Base-by-base conservation (phyloP, 2,888 invertebrate genomes). In the Rotaria socialis region DNA sequence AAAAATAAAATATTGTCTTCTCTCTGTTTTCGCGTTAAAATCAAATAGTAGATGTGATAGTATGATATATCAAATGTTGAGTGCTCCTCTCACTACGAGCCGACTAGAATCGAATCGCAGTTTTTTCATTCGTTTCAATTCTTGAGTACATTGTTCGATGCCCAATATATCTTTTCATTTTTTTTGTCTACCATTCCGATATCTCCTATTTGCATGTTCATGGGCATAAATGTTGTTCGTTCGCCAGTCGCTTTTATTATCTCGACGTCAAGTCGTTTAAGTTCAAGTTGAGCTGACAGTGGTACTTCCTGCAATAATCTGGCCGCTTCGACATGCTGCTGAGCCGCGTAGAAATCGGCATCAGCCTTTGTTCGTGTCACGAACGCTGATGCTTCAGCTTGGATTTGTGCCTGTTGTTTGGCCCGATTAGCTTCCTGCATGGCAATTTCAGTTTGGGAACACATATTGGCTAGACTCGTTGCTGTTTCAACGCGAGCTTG, bases 401-500 rank as follows among this genome's bases (percentile, higher is more conserved):
- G 74, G 16, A 74, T 74, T 74, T 74, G 74, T 19, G 74, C 74
- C 27, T 74, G 74, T 74, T 41, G 41, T 41, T 74, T 74, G 16
- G 27, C 41, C 6, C 74, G 74, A 41, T 74, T 11, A 10, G 74
- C 35, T 14, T 74, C 35, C 27, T 74, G 74, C 41, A 74, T 74
- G 1, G 74, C 74, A 74, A 74, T 74, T 5, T 74, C 74, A 11
- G 74, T 74, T 74, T 74, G 74, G n/a, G 74, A 35, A 74, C 74
- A 22, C 74, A 74, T 74, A 74, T 74, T 74, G 5, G 74, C 10
- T 41, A 74, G n/a, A 41, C 74, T 74, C 6, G 74, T 74, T 0
- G 74, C 74, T 74, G 74, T 74, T 74, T 74, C 74, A 74, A 74
- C 74, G 16, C 74, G 74, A 74, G 74, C 74, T 41, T 74, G 74